Base-by-base conservation (phyloP, 2,888 invertebrate genomes). In the Spicauda simplicius region DNA sequence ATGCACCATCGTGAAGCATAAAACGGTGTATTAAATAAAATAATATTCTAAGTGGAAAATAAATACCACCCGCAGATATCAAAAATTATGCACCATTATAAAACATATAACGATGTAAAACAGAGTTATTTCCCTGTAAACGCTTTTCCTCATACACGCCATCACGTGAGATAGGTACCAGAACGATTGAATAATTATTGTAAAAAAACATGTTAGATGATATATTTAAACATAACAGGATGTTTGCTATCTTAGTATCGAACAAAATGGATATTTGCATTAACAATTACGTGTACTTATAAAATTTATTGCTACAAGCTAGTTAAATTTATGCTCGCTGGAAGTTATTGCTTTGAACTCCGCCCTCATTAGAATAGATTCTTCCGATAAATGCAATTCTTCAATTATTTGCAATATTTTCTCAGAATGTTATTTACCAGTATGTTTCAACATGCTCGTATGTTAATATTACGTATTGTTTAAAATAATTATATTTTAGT, bases 321-420 rank as follows among this genome's bases (percentile, higher is more conserved):
- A 18, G 33, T 66, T 33, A 18, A 48, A 66, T 66, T 54, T 66
- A 66, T 66, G 60, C 56, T 50, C 45, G 60, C 53, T 61, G 54
- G 45, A 30, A 66, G 53, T 48, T 48, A 60, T 60, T 54, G 54
- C 59, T 66, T 60, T 66, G 65, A 66, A 66, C 65, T 66, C 59
- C 59, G 55, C 48, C 65, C 65, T 66, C 65, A 48, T 66, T 66
- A 55, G 30, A 66, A 66, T 60, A 66, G 45, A 66, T 66, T 54
- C 25, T 58, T 60, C 19, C 11, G 64, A 64, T 64, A 65, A 59
- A 52, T 11, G 25, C 1, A 8, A 59, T 30, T 14, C 50, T 48
- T 59, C 18, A 30, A 48, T 30, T 30, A 48, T 45, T 59, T 48
- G 18, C 30, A 30, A 19, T 33, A 25, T 14, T 52, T 18, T 60